phyloP scores from a whole-genome alignment of 1,140 invertebrate genomes.

The Lucilia sericata region DNA sequence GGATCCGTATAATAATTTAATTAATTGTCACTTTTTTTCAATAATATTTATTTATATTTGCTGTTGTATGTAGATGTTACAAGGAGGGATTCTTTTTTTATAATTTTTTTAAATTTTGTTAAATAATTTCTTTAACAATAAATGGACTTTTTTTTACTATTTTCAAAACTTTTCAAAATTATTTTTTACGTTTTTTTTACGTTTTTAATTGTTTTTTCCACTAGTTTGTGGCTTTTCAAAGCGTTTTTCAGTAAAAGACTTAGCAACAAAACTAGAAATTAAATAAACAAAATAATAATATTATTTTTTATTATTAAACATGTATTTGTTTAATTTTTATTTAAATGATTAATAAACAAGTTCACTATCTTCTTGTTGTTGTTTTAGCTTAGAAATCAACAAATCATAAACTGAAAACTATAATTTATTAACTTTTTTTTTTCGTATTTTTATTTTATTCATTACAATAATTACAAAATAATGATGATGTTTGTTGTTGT shows the following conservation, averaged over 20 bases:
- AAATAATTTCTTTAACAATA: not conserved
- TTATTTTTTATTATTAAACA: not conserved
- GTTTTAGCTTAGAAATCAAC: too few species aligned
- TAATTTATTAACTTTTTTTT: not conserved
- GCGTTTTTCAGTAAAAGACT: not conserved
- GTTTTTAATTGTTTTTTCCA: not conserved
- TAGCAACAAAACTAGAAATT: not conserved
- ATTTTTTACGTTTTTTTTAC: too few species aligned
- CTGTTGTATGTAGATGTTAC: not conserved
- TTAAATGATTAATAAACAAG: not conserved
- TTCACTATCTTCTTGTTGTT: too few species aligned
- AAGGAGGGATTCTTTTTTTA: conserved; percentile 3
- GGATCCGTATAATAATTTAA: not conserved
- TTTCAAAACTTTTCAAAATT: not conserved
- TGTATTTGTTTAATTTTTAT: not conserved
- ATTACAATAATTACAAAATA: not conserved
- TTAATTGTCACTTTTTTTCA: not conserved
- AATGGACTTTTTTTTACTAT: conserved; percentile 5
- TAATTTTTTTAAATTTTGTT: not conserved
- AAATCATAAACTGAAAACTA: too few species aligned
- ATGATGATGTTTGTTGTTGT: not conserved
- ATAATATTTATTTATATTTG: not conserved
- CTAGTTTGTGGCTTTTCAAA: not conserved
- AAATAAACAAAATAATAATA: not conserved
- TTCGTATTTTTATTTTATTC: not conserved